Evolutionary conservation across 2,113 vertebrate species (phyloP), one percentile per base, ranked within the genome.

Genomic region (Corydoras sp.): DNA sequence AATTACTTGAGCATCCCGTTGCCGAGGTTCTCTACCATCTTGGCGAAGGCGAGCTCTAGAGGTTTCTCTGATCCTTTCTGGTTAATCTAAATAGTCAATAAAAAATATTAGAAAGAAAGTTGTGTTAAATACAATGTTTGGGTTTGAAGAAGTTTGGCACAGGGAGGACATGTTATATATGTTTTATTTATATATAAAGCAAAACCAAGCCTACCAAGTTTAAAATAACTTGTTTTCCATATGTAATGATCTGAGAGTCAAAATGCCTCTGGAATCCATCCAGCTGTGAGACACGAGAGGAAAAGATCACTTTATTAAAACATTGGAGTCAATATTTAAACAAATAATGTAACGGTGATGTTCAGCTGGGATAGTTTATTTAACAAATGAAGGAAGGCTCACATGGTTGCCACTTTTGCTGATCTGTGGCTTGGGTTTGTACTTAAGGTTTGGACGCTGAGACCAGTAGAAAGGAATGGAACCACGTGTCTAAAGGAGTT

Each of bases 381-480:
- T 24, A 24, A 24, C 18, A 24, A 24, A 24, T 98, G 96, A 9
- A 98, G 88, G 49, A 97, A 96, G 0, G 96, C 97, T 15, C 79
- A 90, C 89, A 0, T 89, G 89, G 68, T 75, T 97, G 77, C 89
- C 88, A 80, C 90, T 88, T 88, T 92, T 95, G 89, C 91, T 95
- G 93, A 99, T 99, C 76, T 94, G 91, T 1, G 96, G 97, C 77
- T 88, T 91, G 64, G 96, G 97, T 81, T 98, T 99, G 77, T 98
- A 99, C 83, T 92, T 96, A 77, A 99, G 93, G 84, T 99, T 98
- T 85, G 97, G 97, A 83, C 96, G 93, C 72, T 99, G 97, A 78
- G 95, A 98, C 97, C 97, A 99, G 86, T 94, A 99, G 79, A 99
- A 93, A 1, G 97, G 97, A 86, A 99, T 99, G 31, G 97, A 99